Base-by-base conservation (phyloP, 2,888 invertebrate species). In the Diarsia dahlii region DNA sequence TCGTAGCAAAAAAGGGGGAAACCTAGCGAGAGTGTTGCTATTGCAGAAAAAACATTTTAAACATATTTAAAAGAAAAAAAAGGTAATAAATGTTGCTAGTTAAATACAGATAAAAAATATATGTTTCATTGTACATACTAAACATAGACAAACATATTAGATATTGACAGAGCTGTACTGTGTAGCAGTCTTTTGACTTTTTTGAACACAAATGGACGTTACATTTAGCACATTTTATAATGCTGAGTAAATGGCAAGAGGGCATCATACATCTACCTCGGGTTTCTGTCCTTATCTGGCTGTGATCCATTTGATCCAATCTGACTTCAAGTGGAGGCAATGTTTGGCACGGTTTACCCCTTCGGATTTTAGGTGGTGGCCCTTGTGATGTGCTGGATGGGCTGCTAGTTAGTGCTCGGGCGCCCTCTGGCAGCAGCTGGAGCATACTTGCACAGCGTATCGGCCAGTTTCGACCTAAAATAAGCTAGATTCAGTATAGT, bases 281-380 rank as follows among this genome's bases (percentile, higher is more conserved):
- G 50, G 82, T 71, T 72, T 86, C 86, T 79, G 86, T 85, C 65
- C 84, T 87, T 64, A 87, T 82, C 66, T 70, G 71, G 65, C 75
- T 78, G 67, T 87, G 85, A 79, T 86, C 86, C 50, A 74, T 69
- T 82, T 84, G 39, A 64, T 88, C 88, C 23, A 84, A 63, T 45
- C 71, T 71, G 20, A 66, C 71, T 74, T 88, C 85, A 80, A 63
- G 77, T 67, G 87, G 81, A 68, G 86, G 82, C 75, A 85, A 84
- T 68, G 62, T 58, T 74, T 80, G 80, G 71, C 76, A 77, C 52
- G 80, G 88, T 86, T 87, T 87, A 18, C 84, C 78, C 50, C 71
- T 84, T 70, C 80, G 78, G 63, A 85, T 84, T 84, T 86, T 86
- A 62, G 72, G 80, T 78, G 83, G 76, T 74, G 84, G 82, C 34